Percentiles rank a stretch among this genome's conserved stretches.
Evolutionary conservation across 2,888 invertebrate genomes (phyloP).

Genomic region (Tuta absoluta): DNA sequence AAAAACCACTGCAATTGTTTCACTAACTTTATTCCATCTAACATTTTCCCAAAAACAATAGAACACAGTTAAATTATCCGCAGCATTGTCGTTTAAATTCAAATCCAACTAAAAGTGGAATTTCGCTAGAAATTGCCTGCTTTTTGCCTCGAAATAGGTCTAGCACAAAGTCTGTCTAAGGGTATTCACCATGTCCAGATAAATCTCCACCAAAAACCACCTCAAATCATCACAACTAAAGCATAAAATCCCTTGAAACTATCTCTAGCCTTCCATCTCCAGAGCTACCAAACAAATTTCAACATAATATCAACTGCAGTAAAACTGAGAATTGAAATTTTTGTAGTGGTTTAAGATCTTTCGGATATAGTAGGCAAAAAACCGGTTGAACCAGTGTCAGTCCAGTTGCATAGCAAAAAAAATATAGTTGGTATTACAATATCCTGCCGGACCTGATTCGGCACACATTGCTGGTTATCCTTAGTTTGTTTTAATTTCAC

Average conservation of each 20-base stretch:
- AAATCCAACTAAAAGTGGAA: conserved; percentile 15
- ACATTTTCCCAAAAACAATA: conserved; percentile 5
- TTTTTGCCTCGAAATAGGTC: conserved; percentile 53
- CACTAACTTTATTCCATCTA: not conserved
- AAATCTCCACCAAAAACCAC: not conserved
- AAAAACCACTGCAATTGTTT: not conserved
- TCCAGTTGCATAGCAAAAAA: conserved; percentile 5
- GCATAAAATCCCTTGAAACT: not conserved
- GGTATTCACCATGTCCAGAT: not conserved
- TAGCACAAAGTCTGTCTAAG: conserved; percentile 35
- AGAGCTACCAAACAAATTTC: not conserved
- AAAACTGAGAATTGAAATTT: not conserved
- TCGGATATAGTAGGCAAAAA: not conserved
- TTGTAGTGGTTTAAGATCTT: not conserved
- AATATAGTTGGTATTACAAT: not conserved
- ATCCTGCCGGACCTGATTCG: no score
- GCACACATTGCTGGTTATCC: no score
- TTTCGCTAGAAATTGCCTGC: conserved; percentile 12
- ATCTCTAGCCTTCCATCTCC: not conserved
- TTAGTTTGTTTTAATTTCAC: no score
- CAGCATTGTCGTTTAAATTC: conserved; percentile 7
- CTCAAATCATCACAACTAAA: not conserved
- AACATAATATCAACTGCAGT: not conserved
- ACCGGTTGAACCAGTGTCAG: conserved; percentile 17
- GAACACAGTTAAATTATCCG: not conserved